Conservation (phyloP, 2,888 invertebrate species). For the Chrysodeixis includens region DNA sequence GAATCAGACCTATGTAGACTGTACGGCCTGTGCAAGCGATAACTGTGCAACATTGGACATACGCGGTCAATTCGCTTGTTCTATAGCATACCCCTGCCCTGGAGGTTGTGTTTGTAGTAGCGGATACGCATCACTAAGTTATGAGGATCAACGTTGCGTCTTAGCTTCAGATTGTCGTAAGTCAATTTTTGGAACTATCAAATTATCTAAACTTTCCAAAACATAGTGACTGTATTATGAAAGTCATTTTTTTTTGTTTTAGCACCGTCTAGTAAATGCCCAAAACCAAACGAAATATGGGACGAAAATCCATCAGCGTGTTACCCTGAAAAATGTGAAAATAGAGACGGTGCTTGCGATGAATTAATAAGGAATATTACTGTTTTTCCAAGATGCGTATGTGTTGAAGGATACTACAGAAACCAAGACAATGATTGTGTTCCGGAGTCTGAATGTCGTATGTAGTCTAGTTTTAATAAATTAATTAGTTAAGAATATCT, state of each 20-base stretch:
- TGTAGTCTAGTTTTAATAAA: neutral
- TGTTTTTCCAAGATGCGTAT: conserved; percentile 59
- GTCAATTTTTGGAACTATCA: conserved; percentile 29
- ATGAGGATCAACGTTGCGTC: conserved; percentile 24
- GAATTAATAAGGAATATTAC: conserved; percentile 17
- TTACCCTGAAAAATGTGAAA: conserved; percentile 58
- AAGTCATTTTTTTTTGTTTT: conserved; percentile 16
- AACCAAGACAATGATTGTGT: conserved; percentile 56
- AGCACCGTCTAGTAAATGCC: conserved; percentile 65
- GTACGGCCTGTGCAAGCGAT: conserved; percentile 62
- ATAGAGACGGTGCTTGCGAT: conserved; percentile 45
- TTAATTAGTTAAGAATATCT: too few relatives aligned
- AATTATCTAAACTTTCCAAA: too few relatives aligned
- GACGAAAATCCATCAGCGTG: conserved; percentile 61
- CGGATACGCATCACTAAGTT: conserved; percentile 55
- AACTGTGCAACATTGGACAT: conserved; percentile 67
- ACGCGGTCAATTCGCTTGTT: conserved; percentile 59
- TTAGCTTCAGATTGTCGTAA: conserved; percentile 60
- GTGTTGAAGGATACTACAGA: conserved; percentile 57
- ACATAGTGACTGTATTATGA: too few relatives aligned
- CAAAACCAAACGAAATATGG: conserved; percentile 67
- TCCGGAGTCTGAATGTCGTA: conserved; percentile 56
- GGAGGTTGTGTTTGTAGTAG: conserved; percentile 68
- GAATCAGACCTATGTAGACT: conserved; percentile 65
- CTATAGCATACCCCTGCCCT: conserved; percentile 60